Conservation (phyloP, 2,797 vertebrate species). For the Macrochelys suwanniensis region DNA sequence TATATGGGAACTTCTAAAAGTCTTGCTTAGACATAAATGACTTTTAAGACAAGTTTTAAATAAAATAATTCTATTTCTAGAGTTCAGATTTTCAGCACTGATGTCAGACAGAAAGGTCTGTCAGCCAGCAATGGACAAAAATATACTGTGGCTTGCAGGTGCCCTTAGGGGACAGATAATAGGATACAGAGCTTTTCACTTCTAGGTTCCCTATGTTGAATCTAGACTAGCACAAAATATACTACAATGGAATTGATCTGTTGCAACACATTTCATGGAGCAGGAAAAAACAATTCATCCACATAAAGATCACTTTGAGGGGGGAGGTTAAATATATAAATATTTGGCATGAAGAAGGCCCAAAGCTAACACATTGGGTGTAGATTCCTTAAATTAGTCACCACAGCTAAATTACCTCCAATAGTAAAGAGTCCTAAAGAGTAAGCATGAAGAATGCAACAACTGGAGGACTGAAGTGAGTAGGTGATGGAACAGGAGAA, state of each 20-base stretch:
- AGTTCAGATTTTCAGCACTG: conserved; percentile 26
- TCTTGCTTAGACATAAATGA: conserved; percentile 5
- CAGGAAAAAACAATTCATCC: background rate
- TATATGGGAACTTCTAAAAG: conserved; percentile 26
- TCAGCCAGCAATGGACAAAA: conserved; percentile 5
- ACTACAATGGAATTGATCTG: background rate
- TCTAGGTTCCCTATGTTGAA: conserved; percentile 1
- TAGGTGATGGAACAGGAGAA: background rate
- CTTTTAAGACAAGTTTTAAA: conserved; percentile 46
- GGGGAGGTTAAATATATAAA: background rate
- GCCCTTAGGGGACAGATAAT: conserved; percentile 4
- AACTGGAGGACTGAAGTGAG: background rate
- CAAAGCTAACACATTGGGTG: conserved; percentile 10
- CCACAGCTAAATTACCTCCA: background rate
- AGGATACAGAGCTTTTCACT: background rate
- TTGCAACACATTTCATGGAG: background rate
- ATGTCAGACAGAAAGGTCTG: conserved; percentile 22
- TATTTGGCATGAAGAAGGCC: background rate
- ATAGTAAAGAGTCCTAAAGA: background rate
- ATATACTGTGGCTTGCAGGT: background rate
- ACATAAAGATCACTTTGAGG: background rate
- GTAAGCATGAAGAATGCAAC: background rate
- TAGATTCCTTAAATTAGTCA: background rate
- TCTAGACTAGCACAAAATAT: background rate
- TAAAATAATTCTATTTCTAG: conserved; percentile 37